These are phyloP conservation scores for Rhingia campestris DNA, from an alignment of 2,888 invertebrate species.

Conservation along the genomic window DNA sequence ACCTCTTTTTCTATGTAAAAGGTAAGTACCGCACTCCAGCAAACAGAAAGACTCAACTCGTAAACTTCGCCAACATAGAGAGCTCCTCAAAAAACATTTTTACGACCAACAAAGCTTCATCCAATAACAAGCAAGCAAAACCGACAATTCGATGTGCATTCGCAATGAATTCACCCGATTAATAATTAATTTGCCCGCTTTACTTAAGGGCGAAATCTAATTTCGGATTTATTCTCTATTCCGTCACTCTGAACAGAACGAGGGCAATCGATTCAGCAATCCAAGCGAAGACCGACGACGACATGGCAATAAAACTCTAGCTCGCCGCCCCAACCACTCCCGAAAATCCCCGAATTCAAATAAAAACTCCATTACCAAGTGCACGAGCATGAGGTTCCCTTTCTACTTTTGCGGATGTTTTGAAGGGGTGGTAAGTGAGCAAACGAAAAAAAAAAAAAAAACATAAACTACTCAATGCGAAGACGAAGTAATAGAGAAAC, in stretches of 20 bases:
- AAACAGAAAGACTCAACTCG: background rate
- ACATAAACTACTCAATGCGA: slow-evolving; percentile 35
- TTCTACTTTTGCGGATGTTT: background rate
- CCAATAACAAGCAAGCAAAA: slow-evolving; percentile 11
- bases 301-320: slow-evolving; percentile 55
- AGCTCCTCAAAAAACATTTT: slow-evolving; percentile 11
- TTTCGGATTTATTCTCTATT: slow-evolving; percentile 54
- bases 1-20: too few relatives aligned
- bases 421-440: background rate
- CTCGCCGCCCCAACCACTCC: background rate
- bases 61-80: slow-evolving; percentile 21
- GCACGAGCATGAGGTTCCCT: slow-evolving; percentile 7
- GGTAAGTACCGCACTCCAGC: too few relatives aligned
- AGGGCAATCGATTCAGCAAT: slow-evolving; percentile 52
- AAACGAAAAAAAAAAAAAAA: background rate
- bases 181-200: slow-evolving; percentile 59
- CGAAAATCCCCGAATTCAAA: slow-evolving; percentile 23
- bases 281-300: slow-evolving; percentile 3
- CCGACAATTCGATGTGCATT: slow-evolving; percentile 42
- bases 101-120: slow-evolving; percentile 20
- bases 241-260: background rate
- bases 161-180: slow-evolving; percentile 53
- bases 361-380: slow-evolving; percentile 42
- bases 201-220: slow-evolving; percentile 39
- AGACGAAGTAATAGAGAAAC: slow-evolving; percentile 41